These are phyloP conservation scores for Coccyzus lansbergi DNA, from an alignment of 2,797 vertebrate species.

Conservation along the genomic window DNA sequence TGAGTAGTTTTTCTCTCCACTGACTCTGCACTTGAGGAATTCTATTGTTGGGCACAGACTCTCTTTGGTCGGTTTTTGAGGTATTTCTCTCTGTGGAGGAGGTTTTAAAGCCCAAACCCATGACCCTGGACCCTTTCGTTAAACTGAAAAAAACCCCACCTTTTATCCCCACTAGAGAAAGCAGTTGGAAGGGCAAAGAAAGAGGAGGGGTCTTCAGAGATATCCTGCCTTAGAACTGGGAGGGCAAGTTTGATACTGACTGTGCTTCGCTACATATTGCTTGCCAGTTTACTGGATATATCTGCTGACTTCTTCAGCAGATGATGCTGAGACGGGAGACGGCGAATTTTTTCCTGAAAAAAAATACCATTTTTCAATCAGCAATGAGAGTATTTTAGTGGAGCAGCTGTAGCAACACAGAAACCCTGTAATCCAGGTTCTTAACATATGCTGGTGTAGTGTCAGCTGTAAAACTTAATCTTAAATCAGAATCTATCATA, in stretches of 20 bases:
- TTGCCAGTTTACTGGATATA: neutral
- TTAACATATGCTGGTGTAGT: neutral
- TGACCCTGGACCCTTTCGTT: neutral
- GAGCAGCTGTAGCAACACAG: neutral
- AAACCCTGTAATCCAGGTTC: neutral
- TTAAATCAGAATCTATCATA: neutral
- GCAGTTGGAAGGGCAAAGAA: neutral
- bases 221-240: neutral
- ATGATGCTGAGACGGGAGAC: neutral
- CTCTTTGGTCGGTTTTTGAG: conserved; percentile 48
- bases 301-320: neutral
- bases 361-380: neutral
- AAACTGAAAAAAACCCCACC: neutral
- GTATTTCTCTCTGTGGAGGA: neutral
- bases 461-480: neutral
- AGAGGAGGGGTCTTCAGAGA: neutral
- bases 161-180: neutral
- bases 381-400: neutral
- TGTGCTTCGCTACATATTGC: neutral
- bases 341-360: neutral
- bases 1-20: conserved; percentile 78
- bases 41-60: conserved; percentile 76
- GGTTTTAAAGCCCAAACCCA: neutral
- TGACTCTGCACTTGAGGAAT: conserved; percentile 78
- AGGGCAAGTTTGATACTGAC: neutral